phyloP scores from a whole-genome alignment of 2,888 invertebrate genomes.

The Aphodius granarius region DNA sequence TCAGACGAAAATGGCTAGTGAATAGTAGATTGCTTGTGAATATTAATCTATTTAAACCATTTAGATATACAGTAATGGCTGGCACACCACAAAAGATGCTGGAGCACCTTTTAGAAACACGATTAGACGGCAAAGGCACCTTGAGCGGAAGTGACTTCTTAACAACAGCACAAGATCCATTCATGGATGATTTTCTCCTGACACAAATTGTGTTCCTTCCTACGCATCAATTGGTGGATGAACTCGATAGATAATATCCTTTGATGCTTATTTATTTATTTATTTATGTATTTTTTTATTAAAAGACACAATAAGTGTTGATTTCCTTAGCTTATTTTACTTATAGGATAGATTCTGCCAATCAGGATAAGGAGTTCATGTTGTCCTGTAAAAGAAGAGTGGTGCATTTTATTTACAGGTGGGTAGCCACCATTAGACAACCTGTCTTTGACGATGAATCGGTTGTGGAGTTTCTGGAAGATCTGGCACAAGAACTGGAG shows the following conservation, averaged over 20 bases:
- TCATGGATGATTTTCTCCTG: conserved; percentile 79
- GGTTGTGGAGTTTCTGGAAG: conserved; percentile 74
- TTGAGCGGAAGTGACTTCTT: conserved; percentile 54
- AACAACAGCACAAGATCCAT: conserved; percentile 64
- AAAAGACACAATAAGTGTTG: neutral
- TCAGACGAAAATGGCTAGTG: too few species aligned
- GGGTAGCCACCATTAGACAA: conserved; percentile 72
- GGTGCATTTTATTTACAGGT: conserved; percentile 75
- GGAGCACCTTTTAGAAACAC: conserved; percentile 80
- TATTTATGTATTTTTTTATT: neutral
- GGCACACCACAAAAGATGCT: conserved; percentile 85
- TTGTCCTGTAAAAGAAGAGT: conserved; percentile 73
- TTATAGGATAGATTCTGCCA: conserved; percentile 61
- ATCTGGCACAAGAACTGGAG: conserved; percentile 70
- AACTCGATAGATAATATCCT: conserved; percentile 78
- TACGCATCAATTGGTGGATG: conserved; percentile 71
- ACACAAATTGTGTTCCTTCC: conserved; percentile 85
- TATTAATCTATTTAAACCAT: too few species aligned
- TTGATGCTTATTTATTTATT: conserved; percentile 43
- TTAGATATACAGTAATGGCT: conserved; percentile 86
- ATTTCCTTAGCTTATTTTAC: conserved; percentile 56
- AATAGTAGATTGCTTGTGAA: too few species aligned
- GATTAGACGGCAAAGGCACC: conserved; percentile 65
- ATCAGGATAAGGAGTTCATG: conserved; percentile 67
- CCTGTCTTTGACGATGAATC: conserved; percentile 75